Conservation (phyloP, 1,140 invertebrate species). For the Polypedilum vanderplanki region DNA sequence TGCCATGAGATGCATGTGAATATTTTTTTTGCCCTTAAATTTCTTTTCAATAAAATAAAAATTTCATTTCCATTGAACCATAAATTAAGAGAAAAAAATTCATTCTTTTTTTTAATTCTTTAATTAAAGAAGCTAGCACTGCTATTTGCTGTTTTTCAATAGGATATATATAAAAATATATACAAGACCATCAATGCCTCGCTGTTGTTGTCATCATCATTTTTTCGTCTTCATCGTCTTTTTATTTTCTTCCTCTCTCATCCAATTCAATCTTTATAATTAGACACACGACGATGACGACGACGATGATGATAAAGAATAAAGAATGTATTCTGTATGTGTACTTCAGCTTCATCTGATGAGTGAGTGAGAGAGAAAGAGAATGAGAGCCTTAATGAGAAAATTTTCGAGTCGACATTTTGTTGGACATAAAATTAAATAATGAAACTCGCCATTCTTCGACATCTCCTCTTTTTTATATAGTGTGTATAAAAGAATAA, state of each 20-base stretch:
- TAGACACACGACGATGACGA: neutral
- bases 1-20: neutral
- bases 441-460: slow-evolving; percentile 11
- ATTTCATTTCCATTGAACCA: neutral
- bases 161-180: neutral
- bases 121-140: slow-evolving; percentile 11
- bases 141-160: neutral
- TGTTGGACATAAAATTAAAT: slow-evolving; percentile 19
- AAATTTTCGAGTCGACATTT: slow-evolving; percentile 2
- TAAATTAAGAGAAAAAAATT: neutral
- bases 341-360: neutral
- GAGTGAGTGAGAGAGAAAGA: too few species aligned
- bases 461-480: neutral
- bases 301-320: slow-evolving; percentile 5
- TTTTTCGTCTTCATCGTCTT: neutral
- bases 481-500: neutral
- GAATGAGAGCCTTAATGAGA: neutral
- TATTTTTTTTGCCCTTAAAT: neutral
- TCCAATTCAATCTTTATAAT: neutral
- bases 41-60: neutral
- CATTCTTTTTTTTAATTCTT: neutral
- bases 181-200: neutral
- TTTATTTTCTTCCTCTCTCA: neutral
- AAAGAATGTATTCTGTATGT: neutral
- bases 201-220: slow-evolving; percentile 1